phyloP scores from a whole-genome alignment of 2,113 vertebrate species.

The Pristiophorus japonicus region DNA sequence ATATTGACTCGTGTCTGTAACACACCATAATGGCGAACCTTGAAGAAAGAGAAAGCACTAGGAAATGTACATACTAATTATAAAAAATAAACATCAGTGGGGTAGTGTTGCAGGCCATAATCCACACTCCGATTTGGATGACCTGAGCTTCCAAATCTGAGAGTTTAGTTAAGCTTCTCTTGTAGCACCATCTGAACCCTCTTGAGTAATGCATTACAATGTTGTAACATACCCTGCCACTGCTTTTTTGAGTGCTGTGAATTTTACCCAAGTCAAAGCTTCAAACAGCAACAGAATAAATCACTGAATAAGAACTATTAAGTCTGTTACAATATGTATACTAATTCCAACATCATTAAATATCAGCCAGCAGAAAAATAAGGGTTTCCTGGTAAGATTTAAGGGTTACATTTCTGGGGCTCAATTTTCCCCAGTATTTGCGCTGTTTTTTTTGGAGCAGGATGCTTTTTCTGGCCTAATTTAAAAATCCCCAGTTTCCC shows the following conservation, averaged over 20 bases:
- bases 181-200: background rate
- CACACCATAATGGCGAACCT: background rate
- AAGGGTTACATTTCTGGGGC: background rate
- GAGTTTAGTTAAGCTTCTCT: background rate
- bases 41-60: background rate
- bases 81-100: background rate
- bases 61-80: background rate
- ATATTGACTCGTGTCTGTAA: background rate
- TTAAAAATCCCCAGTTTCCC: too few species aligned
- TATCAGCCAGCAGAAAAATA: background rate
- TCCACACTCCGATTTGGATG: background rate
- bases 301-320: background rate
- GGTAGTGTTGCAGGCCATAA: background rate
- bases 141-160: background rate
- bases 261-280: background rate
- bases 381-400: background rate
- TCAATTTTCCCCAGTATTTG: too few species aligned
- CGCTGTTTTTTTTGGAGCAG: too few species aligned
- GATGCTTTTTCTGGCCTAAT: too few species aligned
- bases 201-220: background rate
- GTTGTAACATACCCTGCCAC: background rate
- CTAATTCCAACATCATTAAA: too few species aligned
- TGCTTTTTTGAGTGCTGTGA: background rate
- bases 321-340: background rate
- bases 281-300: constrained; percentile 7